Evolutionary conservation across 1,140 invertebrate genomes (phyloP).

Genomic region (Drosophila rufa): DNA sequence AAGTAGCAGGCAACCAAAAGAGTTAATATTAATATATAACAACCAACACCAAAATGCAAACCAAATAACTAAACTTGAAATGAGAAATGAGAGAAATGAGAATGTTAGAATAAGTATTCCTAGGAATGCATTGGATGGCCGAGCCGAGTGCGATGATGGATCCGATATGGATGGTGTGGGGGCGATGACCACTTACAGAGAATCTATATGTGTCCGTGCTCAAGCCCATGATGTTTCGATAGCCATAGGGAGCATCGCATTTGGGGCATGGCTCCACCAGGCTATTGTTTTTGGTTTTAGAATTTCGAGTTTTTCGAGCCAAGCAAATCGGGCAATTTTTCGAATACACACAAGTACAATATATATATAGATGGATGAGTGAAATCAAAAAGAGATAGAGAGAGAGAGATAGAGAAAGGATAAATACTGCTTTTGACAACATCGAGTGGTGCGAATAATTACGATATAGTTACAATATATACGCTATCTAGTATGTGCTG

Average conservation of each 20-base stretch:
- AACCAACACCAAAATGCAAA: slow-evolving; percentile 5
- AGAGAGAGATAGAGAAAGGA: slow-evolving; percentile 52
- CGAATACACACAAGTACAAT: slow-evolving; percentile 28
- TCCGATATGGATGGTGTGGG: slow-evolving; percentile 4
- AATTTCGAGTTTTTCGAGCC: slow-evolving; percentile 44
- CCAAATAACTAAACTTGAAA: slow-evolving; percentile 3
- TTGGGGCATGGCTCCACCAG: slow-evolving; percentile 90
- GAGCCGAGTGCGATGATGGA: slow-evolving; percentile 12
- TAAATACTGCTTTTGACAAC: slow-evolving; percentile 33
- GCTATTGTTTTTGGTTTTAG: slow-evolving; percentile 86
- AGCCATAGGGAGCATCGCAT: slow-evolving; percentile 94
- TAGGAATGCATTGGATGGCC: not conserved
- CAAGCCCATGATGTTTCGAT: slow-evolving; percentile 95
- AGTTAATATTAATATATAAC: not conserved
- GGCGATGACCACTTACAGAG: slow-evolving; percentile 88
- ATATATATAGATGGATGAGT: slow-evolving; percentile 44
- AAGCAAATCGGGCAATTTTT: slow-evolving; percentile 35
- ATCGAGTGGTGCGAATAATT: slow-evolving; percentile 36
- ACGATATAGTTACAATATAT: slow-evolving; percentile 45
- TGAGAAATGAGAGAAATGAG: not conserved
- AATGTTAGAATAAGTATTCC: too few relatives aligned
- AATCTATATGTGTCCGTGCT: slow-evolving; percentile 91
- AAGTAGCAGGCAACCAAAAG: not conserved
- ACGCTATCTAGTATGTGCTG: slow-evolving; percentile 22
- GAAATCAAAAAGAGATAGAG: slow-evolving; percentile 46